These are phyloP conservation scores for Oscheius sp. DNA, from an alignment of 2,888 invertebrate species.

Conservation along the genomic window DNA sequence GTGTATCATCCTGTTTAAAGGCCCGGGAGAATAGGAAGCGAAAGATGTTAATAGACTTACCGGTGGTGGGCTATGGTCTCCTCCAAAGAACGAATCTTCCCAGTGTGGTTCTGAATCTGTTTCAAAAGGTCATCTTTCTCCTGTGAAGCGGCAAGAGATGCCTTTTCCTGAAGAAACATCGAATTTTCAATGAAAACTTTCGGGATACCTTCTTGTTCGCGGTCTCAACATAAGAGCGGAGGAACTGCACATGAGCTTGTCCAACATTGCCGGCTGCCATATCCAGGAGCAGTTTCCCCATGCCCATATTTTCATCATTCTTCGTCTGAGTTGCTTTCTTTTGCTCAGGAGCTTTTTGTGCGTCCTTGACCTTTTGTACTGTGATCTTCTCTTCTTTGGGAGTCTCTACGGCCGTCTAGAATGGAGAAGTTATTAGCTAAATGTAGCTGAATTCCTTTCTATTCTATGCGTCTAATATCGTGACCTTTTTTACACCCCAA, in stretches of 20 bases:
- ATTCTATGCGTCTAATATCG: too few relatives aligned
- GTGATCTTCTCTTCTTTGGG: not conserved
- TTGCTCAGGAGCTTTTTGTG: not conserved
- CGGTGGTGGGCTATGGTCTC: not conserved
- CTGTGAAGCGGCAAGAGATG: not conserved
- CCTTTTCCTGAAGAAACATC: constrained; percentile 13
- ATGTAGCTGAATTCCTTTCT: too few relatives aligned
- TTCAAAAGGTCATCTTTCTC: constrained; percentile 6
- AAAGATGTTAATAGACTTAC: not conserved
- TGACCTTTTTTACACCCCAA: too few relatives aligned
- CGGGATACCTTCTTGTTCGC: constrained; percentile 17
- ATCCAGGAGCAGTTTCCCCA: constrained; percentile 4
- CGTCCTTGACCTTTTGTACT: not conserved
- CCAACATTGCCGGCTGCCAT: not conserved
- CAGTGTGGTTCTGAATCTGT: constrained; percentile 1
- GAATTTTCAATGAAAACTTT: not conserved
- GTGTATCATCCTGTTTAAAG: too few relatives aligned
- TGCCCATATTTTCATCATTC: constrained; percentile 1
- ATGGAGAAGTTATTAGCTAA: not conserved
- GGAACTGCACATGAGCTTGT: constrained; percentile 7
- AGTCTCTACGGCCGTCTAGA: not conserved
- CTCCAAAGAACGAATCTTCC: constrained; percentile 6
- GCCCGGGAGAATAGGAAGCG: too few relatives aligned
- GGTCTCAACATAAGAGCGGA: not conserved
- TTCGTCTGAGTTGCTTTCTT: constrained; percentile 1